These are phyloP conservation scores for Antennarius maculatus DNA, from an alignment of 2,797 vertebrate genomes.

Conservation along the genomic window DNA sequence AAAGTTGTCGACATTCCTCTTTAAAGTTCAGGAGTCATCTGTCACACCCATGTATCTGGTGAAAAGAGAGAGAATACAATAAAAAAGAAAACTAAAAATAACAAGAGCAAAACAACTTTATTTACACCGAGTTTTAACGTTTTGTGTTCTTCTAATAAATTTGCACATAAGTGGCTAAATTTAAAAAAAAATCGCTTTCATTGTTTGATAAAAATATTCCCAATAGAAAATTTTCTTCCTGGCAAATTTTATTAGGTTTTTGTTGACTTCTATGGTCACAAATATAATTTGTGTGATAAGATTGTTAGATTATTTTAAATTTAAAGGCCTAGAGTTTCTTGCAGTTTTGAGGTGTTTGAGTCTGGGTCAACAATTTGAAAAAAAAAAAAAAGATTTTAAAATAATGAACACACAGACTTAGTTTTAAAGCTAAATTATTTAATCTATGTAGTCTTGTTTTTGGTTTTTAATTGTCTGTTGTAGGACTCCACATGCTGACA, in stretches of 20 bases:
- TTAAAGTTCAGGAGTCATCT: neutral
- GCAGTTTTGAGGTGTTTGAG: too few species aligned
- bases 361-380: neutral
- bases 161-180: neutral
- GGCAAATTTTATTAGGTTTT: neutral
- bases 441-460: neutral
- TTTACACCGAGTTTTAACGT: too few species aligned
- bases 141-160: neutral
- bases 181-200: neutral
- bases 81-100: too few species aligned
- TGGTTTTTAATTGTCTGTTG: neutral
- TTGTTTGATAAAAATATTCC: too few species aligned
- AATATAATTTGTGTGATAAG: too few species aligned
- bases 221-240: neutral
- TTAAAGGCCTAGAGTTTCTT: too few species aligned
- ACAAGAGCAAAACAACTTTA: too few species aligned
- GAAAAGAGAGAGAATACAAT: too few species aligned
- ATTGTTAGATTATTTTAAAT: too few species aligned
- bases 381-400: neutral
- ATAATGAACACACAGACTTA: neutral
- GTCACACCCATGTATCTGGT: constrained; percentile 33
- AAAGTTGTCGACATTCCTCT: constrained; percentile 25
- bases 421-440: neutral
- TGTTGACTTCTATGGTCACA: neutral
- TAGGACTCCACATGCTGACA: constrained; percentile 60